A percentile compares a stretch with the other conserved stretches of the same genome.
These are phyloP conservation scores for Ammospiza nelsoni DNA, from an alignment of 2,113 vertebrate species.

Conservation along the genomic window DNA sequence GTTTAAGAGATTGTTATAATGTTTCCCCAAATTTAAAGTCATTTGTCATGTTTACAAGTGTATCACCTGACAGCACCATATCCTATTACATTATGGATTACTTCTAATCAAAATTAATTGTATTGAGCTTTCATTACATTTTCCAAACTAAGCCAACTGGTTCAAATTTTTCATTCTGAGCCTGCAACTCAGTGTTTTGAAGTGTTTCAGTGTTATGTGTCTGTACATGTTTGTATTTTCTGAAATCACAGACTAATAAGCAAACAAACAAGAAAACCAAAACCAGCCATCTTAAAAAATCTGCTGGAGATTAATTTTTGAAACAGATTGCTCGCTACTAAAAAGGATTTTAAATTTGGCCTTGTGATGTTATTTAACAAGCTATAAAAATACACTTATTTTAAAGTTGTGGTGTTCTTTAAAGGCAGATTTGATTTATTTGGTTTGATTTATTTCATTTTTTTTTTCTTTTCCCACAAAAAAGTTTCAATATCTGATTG, in stretches of 20 bases:
- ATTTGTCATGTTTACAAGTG: neutral
- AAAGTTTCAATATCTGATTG: neutral
- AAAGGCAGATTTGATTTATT: too few species aligned
- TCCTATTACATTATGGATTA: neutral
- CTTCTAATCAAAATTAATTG: neutral
- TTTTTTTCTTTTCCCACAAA: neutral
- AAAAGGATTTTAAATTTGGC: neutral
- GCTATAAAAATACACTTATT: neutral
- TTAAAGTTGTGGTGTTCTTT: neutral
- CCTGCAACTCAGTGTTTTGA: neutral
- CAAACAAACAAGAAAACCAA: neutral
- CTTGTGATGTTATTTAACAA: neutral
- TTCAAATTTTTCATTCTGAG: neutral
- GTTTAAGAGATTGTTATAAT: neutral
- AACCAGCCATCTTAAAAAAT: neutral
- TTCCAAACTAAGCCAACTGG: neutral
- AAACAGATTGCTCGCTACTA: neutral
- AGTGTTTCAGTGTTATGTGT: neutral
- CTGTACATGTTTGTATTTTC: neutral
- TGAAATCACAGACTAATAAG: neutral
- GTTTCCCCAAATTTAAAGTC: neutral
- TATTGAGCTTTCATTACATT: neutral
- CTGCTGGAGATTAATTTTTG: neutral
- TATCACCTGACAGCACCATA: neutral
- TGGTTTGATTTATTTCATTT: neutral